Base-by-base conservation (phyloP, 1,140 invertebrate species). In the Luehdorfia chinensis region DNA sequence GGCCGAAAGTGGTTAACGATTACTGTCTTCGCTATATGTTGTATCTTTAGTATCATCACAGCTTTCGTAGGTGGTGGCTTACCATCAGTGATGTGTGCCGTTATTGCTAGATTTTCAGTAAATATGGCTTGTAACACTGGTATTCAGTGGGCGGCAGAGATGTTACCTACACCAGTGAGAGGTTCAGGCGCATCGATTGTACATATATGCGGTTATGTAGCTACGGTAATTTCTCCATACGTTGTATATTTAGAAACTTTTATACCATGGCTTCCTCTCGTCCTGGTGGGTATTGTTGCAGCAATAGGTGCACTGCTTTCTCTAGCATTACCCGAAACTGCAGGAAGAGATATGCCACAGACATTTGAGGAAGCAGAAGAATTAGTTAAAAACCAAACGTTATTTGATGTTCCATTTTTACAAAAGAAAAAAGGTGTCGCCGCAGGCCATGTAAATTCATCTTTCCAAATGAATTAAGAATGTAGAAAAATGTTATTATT, bases 311-410 rank as follows among this genome's bases (percentile, higher is more conserved):
- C 90, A 12, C 45, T 92, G 12, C 87, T 90, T 7, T 91, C 91
- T 19, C 76, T 95, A 3, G 81, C 91, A 21, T 80, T 95, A 28
- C 94, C 94, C 0, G 94, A 95, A 87, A 95, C 94, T 0, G 87
- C 93, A 9, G 90, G 92, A 48, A 90, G 90, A 56, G 90, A 93
- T 58, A 83, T 95, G 60, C 94, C 94, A 12, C 92, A 95, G 79
- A 94, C 93, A 1, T 88, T 94, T 56, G 90, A 92, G 55, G 93
- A 94, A 69, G 92, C 91, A 1, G 93, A 94, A 67, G 75, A 48
- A 15, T 32, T 78, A 25, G 55, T 72, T 11, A 59, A 31, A 27
- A 59, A 50, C 13, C 61, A 72, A 47, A 64, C 46, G 19, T 50
- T 70, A 9, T 70, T 61, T 21, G 55, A 70, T 34, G 43, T 74